Conservation (phyloP, 1,140 invertebrate genomes). For the Planococcus citri region DNA sequence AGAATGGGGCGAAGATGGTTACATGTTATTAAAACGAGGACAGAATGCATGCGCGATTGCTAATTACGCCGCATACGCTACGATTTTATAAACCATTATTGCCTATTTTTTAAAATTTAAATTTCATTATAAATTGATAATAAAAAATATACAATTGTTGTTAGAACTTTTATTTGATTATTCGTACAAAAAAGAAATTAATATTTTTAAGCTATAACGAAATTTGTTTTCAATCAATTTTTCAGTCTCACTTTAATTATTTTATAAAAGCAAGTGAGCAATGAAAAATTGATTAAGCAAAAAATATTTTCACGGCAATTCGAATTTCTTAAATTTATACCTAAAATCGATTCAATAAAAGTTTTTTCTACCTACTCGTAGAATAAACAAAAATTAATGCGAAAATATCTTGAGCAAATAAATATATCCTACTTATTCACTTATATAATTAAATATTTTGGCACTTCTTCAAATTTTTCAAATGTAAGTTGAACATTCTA, state of each 20-base stretch:
- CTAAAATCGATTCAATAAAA: not conserved
- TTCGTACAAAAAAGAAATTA: slow-evolving; percentile 4
- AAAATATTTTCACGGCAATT: not conserved
- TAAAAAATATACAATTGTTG: too few relatives aligned
- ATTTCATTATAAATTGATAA: too few relatives aligned
- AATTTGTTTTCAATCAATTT: not conserved
- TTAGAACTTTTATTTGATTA: not conserved
- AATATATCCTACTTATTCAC: not conserved
- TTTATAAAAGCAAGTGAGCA: slow-evolving; percentile 8
- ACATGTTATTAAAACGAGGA: slow-evolving; percentile 63
- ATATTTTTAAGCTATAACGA: not conserved
- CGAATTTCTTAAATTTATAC: not conserved
- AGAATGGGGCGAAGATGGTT: slow-evolving; percentile 73
- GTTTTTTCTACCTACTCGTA: not conserved
- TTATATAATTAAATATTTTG: not conserved
- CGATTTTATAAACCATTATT: slow-evolving; percentile 21
- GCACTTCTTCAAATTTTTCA: not conserved
- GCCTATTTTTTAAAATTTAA: too few relatives aligned
- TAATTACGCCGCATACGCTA: slow-evolving; percentile 59
- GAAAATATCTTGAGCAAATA: not conserved
- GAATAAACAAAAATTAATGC: not conserved
- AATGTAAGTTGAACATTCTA: not conserved
- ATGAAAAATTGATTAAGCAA: slow-evolving; percentile 7
- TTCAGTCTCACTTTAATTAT: slow-evolving; percentile 13
- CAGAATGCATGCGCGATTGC: slow-evolving; percentile 76